Evolutionary conservation across 1,140 invertebrate genomes (phyloP), one percentile per base, ranked within the genome.

Genomic region (Anoplolepis gracilipes): DNA sequence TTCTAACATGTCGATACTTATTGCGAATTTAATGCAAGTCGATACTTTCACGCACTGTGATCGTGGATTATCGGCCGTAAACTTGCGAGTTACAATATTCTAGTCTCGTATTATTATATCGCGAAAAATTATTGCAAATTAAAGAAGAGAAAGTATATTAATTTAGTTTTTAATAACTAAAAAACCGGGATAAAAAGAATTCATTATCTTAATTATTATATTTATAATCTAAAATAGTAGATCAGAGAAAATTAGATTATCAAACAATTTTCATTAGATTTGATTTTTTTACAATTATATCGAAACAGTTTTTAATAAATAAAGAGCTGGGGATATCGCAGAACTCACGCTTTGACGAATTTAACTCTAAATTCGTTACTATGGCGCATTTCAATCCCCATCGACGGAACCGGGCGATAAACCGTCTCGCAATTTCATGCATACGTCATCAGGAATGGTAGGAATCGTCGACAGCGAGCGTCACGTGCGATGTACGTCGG

Each of bases 371-470:
- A 73, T 82, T 72, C 8, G 67, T 28, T 25, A 42, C 11, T 42
- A 73, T 25, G 59, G 33, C 53, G 19, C 33, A 78, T 82, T 72
- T 55, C 87, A 82, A 86, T 89, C 81, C 46, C 70, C 84, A 88
- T 76, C 70, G 69, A 70, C 61, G 73, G 19, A 49, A 46, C 36
- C 61, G 53, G 11, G 33, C 76, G 84, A 86, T 79, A 89, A 89
- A 90, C 85, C 81, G 86, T 59, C 67, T 72, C 36, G 85, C 87
- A 84, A 86, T 90, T 90, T 89, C 88, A 87, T 90, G 87, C 87
- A 90, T 90, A 89, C 78, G 87, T 90, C 87, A 90, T 90, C 78
- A 36, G 81, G 76, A 85, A 87, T 46, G 79, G 78, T 46, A 53
- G 73, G 77, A 85, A 61, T 84, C 69, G 88, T 90, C 57, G 79